Percentiles rank a stretch among this genome's conserved stretches.
These are phyloP conservation scores for Amphibalanus amphitrite DNA, from an alignment of 1,140 invertebrate species.

Conservation along the genomic window DNA sequence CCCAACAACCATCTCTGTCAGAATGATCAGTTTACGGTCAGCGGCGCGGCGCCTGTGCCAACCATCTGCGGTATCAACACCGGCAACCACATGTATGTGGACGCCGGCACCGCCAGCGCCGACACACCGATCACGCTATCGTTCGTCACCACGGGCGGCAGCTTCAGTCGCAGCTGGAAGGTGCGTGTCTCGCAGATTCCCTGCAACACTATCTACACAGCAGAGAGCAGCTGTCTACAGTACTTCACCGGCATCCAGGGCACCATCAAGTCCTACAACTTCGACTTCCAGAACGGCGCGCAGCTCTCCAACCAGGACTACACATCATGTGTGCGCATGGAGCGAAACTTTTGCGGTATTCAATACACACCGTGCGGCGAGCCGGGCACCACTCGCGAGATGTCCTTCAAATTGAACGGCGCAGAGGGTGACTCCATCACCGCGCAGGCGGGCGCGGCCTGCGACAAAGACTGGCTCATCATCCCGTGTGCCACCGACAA, in stretches of 20 bases:
- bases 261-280: constrained; percentile 51
- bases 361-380: constrained; percentile 57
- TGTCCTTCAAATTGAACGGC: neutral
- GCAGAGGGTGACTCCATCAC: constrained; percentile 9
- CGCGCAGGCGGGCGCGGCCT: neutral
- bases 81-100: constrained; percentile 44
- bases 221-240: constrained; percentile 12
- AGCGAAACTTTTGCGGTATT: constrained; percentile 72
- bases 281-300: constrained; percentile 46
- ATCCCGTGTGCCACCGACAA: neutral
- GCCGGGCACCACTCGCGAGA: constrained; percentile 27
- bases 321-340: constrained; percentile 62
- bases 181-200: constrained; percentile 18
- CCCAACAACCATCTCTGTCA: neutral
- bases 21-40: neutral
- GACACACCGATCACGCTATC: constrained; percentile 14
- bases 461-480: constrained; percentile 1
- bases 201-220: constrained; percentile 16
- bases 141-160: constrained; percentile 17
- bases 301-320: constrained; percentile 79
- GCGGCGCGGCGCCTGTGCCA: constrained; percentile 36
- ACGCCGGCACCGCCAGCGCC: neutral
- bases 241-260: constrained; percentile 13
- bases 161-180: constrained; percentile 19
- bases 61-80: constrained; percentile 60